Percentiles rank a stretch among this genome's conserved stretches.
These are phyloP conservation scores for Regulus satrapa DNA, from an alignment of 2,113 vertebrate species.

Conservation along the genomic window DNA sequence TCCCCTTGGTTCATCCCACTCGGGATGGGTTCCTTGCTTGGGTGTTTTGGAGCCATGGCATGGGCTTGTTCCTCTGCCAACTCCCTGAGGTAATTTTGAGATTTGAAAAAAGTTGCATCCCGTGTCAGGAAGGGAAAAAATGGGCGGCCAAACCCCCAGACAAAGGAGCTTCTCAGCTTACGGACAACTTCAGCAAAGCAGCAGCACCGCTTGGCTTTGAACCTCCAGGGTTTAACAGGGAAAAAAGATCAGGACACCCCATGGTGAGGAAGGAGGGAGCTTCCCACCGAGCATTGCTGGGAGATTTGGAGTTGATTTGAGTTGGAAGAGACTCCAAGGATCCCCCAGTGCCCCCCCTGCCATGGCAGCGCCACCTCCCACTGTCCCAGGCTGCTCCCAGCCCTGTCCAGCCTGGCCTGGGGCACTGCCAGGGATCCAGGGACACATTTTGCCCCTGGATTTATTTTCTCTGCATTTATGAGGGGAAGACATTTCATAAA, in stretches of 20 bases:
- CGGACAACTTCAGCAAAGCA: rapidly evolving
- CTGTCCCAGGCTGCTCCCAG: neutral
- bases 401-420: neutral
- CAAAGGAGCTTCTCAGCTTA: neutral
- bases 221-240: neutral
- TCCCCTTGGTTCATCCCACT: neutral
- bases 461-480: too few species aligned
- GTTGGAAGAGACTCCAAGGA: neutral
- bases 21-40: neutral
- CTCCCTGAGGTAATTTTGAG: neutral
- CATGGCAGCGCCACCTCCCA: neutral
- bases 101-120: neutral
- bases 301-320: neutral
- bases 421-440: neutral
- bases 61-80: neutral
- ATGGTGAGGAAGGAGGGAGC: neutral
- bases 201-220: neutral
- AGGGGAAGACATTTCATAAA: neutral
- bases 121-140: neutral
- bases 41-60: neutral
- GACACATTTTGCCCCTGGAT: rapidly evolving
- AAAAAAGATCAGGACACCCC: rapidly evolving
- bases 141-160: neutral
- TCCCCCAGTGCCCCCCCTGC: neutral
- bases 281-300: rapidly evolving